phyloP scores from a whole-genome alignment of 2,113 vertebrate species.

The Cyprinodon variegatus region DNA sequence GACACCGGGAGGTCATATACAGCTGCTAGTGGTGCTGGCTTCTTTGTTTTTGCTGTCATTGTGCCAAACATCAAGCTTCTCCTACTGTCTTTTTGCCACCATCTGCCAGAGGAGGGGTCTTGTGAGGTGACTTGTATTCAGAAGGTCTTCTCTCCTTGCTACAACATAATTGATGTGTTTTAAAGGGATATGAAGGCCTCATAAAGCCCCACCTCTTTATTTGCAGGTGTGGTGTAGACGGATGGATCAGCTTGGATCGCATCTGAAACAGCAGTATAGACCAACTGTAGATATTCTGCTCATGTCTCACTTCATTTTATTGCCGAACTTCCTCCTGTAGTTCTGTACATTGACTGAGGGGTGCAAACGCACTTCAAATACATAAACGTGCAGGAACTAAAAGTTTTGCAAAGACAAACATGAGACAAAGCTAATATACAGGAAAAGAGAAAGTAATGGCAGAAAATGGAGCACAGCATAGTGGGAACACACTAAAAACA shows the following conservation, averaged over 20 bases:
- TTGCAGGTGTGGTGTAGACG: neutral
- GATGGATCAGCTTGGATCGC: neutral
- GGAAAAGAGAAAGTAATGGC: too few species aligned
- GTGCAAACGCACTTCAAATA: too few species aligned
- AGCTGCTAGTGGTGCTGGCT: slow-evolving; percentile 26
- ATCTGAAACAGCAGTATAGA: neutral
- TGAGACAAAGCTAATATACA: too few species aligned
- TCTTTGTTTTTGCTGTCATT: slow-evolving; percentile 40
- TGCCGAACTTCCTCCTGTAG: too few species aligned
- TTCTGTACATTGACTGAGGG: too few species aligned
- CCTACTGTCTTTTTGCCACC: slow-evolving; percentile 13
- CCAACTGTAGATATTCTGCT: neutral
- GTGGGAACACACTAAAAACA: too few species aligned
- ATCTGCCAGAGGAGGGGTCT: slow-evolving; percentile 50
- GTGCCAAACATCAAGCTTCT: slow-evolving; percentile 13
- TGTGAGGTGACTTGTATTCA: neutral
- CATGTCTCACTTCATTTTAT: too few species aligned
- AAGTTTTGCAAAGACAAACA: too few species aligned
- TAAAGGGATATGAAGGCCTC: too few species aligned
- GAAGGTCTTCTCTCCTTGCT: slow-evolving; percentile 34
- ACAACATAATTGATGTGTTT: neutral
- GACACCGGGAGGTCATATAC: slow-evolving; percentile 16
- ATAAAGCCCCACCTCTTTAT: too few species aligned
- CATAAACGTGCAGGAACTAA: too few species aligned
- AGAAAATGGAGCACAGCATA: too few species aligned